phyloP scores from a whole-genome alignment of 1,140 invertebrate genomes.

The Sarcophaga bullata region DNA sequence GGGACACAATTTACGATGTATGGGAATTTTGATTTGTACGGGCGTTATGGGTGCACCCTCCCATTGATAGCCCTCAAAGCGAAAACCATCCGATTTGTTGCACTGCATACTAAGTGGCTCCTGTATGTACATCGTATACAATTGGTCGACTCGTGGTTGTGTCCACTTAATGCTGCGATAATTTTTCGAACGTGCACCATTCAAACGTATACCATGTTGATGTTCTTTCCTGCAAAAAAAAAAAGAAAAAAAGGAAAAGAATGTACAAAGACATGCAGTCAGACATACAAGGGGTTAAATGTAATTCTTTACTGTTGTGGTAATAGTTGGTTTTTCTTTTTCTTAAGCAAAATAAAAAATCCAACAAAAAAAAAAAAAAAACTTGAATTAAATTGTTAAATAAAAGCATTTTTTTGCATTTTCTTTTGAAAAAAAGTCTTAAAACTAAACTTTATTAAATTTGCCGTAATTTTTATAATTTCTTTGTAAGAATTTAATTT shows the following conservation, averaged over 20 bases:
- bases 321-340: background rate
- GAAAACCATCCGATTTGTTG: slow-evolving; percentile 86
- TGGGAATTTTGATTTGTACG: slow-evolving; percentile 62
- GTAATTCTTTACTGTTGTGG: background rate
- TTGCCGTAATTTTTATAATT: too few relatives aligned
- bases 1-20: slow-evolving; percentile 62
- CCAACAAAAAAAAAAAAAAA: too few relatives aligned
- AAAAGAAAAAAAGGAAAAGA: background rate
- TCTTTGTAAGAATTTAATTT: too few relatives aligned
- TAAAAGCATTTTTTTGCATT: too few relatives aligned
- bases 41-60: slow-evolving; percentile 61
- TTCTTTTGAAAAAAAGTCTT: too few relatives aligned
- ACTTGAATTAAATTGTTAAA: too few relatives aligned
- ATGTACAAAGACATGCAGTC: background rate
- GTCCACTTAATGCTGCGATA: slow-evolving; percentile 88
- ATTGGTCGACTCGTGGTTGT: slow-evolving; percentile 75
- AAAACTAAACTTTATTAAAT: too few relatives aligned
- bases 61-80: slow-evolving; percentile 70
- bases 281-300: background rate
- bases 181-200: slow-evolving; percentile 73
- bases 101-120: slow-evolving; percentile 95
- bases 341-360: too few relatives aligned
- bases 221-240: slow-evolving; percentile 64
- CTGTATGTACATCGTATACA: slow-evolving; percentile 83
- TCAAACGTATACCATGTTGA: slow-evolving; percentile 64